Base-by-base conservation (phyloP, 23 tunicate species). In the Styela clava region DNA sequence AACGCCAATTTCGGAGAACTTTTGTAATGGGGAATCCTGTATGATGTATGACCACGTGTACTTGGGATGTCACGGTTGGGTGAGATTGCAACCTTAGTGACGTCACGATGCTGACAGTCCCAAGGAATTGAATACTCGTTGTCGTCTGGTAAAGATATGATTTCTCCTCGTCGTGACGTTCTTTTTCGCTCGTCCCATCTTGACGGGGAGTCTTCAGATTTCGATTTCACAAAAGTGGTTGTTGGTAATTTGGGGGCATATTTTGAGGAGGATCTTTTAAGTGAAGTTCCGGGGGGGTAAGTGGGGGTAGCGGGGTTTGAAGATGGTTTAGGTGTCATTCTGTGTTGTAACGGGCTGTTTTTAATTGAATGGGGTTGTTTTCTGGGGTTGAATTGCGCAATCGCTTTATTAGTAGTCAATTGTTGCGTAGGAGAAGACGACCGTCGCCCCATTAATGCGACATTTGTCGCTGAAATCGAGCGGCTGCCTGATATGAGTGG, bases 121-220 rank as follows among this genome's bases (percentile, higher is more conserved):
- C 56, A 44, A 18, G 81, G 81, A 26, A 44, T n/a, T 1, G 81
- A 52, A 26, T 76, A 76, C 0, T 0, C 81, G 81, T 76, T 27
- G 27, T 76, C 81, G 30, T 52, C 65, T 76, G 81, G 81, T 16
- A 76, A n/a, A 29, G 35, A 21, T 22, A 76, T 52, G 44, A 76
- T 52, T 2, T 76, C 81, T 25, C 81, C 81, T 44, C 19, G 37
- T 19, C 81, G 30, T 29, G 81, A 76, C 23, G 37, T 44, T 23
- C 65, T 12, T 24, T 29, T 36, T 26, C 65, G 23, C 0, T 52
- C 81, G 16, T 25, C 1, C 71, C 31, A 25, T 1, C 30, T 12
- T 18, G 30, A 12, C 21, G 32, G 71, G 32, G 71, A 67, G 32
- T 67, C 71, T 19, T 67, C 71, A 12, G 71, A 67, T 27, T 18